Evolutionary conservation across 2,113 vertebrate genomes (phyloP).

Genomic region (Megalops atlanticus): DNA sequence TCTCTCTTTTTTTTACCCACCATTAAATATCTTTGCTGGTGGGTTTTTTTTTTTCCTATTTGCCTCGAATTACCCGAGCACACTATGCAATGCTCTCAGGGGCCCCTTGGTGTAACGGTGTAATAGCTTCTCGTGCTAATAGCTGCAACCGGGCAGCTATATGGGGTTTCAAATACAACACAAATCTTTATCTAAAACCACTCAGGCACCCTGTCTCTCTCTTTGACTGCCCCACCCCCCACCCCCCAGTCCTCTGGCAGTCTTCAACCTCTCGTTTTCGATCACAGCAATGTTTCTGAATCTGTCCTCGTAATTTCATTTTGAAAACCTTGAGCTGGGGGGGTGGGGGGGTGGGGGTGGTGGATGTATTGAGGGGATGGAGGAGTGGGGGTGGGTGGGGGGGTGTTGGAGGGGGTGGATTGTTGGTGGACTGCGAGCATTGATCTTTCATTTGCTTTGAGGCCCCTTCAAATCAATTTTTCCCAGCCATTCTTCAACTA

Average conservation of each 20-base stretch:
- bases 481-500: constrained; percentile 64
- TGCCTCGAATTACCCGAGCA: constrained; percentile 77
- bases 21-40: constrained; percentile 71
- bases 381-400: constrained; percentile 10
- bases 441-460: constrained; percentile 73
- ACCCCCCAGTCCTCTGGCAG: background rate
- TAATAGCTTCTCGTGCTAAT: constrained; percentile 73
- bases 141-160: constrained; percentile 74
- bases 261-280: constrained; percentile 57
- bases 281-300: constrained; percentile 43
- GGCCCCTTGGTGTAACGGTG: constrained; percentile 56
- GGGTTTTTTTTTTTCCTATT: constrained; percentile 64
- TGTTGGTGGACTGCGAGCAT: constrained; percentile 55
- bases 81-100: constrained; percentile 71
- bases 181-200: constrained; percentile 77
- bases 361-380: constrained; percentile 33
- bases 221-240: background rate
- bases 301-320: constrained; percentile 23
- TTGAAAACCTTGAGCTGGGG: constrained; percentile 16
- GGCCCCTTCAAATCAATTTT: constrained; percentile 73
- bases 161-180: constrained; percentile 77
- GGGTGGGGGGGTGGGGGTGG: constrained; percentile 19
- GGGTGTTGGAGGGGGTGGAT: constrained; percentile 48
- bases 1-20: constrained; percentile 27
- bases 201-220: constrained; percentile 57